Conservation (phyloP, 2,113 vertebrate species). For the Hystrix brachyura region DNA sequence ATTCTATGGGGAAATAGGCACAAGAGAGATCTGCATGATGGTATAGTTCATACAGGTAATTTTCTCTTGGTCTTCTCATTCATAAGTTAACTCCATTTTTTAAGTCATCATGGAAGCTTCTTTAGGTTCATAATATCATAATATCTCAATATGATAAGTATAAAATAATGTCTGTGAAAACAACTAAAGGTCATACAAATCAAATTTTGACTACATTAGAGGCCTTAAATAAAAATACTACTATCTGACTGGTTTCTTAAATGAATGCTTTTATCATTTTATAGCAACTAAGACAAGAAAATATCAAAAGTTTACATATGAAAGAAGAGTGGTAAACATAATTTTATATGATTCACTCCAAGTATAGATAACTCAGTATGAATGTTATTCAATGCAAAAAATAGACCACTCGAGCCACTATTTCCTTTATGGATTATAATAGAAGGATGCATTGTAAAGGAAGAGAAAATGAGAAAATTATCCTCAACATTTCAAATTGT, state of each 20-base stretch:
- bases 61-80: not conserved
- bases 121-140: not conserved
- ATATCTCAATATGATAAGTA: not conserved
- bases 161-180: not conserved
- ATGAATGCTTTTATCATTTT: conserved; percentile 8
- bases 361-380: not conserved
- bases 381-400: not conserved
- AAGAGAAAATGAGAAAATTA: not conserved
- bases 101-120: not conserved
- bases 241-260: not conserved
- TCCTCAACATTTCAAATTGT: not conserved
- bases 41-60: not conserved
- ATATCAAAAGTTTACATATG: not conserved
- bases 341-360: not conserved
- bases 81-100: not conserved
- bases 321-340: conserved; percentile 17
- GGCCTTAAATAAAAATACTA: not conserved
- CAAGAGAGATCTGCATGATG: not conserved
- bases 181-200: not conserved
- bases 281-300: conserved; percentile 28
- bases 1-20: not conserved
- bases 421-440: not conserved
- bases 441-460: not conserved
- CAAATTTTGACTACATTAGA: not conserved
- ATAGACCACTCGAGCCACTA: not conserved